phyloP scores from a whole-genome alignment of 2,888 invertebrate species.

The Seira sanloemensis region DNA sequence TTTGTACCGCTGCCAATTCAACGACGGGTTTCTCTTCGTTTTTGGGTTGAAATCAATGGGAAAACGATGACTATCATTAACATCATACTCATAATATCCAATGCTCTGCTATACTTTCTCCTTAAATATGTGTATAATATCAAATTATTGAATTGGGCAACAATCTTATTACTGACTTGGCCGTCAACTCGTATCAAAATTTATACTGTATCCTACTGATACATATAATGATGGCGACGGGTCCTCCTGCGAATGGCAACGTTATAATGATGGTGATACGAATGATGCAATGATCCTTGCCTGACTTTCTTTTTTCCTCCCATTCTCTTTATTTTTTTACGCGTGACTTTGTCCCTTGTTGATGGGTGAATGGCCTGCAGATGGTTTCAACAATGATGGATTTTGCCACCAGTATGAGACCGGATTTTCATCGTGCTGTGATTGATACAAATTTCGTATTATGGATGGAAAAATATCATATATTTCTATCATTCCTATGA shows the following conservation, averaged over 20 bases:
- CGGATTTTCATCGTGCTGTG: conserved; percentile 96
- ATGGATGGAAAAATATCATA: conserved; percentile 92
- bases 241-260: neutral
- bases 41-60: conserved; percentile 31
- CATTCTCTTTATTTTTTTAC: conserved; percentile 13
- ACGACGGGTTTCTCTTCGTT: neutral
- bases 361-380: conserved; percentile 55
- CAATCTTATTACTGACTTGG: conserved; percentile 30
- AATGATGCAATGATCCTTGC: conserved; percentile 14
- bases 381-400: conserved; percentile 79
- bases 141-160: conserved; percentile 44
- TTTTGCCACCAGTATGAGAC: conserved; percentile 94
- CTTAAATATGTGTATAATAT: conserved; percentile 31
- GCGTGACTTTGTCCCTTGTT: neutral
- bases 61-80: conserved; percentile 23
- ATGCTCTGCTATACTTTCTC: conserved; percentile 23
- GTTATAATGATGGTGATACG: conserved; percentile 5
- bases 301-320: conserved; percentile 4
- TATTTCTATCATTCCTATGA: conserved; percentile 94
- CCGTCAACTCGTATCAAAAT: neutral
- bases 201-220: neutral
- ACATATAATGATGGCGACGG: conserved; percentile 8
- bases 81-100: conserved; percentile 13
- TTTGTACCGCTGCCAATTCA: conserved; percentile 37
- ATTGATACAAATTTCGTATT: conserved; percentile 95